These are phyloP conservation scores for Pan troglodytes DNA, from an alignment of 2,113 vertebrate species.

Conservation along the genomic window NHGRI_mPanTro3-v2.1_pri NC_072402.2:90548001-90548500, in stretches of 20 bases:
- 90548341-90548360: not conserved
- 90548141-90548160: not conserved
- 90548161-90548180: not conserved
- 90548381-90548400: not conserved
- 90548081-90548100: not conserved
- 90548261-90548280: not conserved
- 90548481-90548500: not conserved
- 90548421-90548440: not conserved
- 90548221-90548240: not conserved
- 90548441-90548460: not conserved
- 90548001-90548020: not conserved
- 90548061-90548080: not conserved
- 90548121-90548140: not conserved
- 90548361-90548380: not conserved
- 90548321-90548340: not conserved
- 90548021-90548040: not conserved
- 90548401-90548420: not conserved
- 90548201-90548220: not conserved
- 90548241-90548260: not conserved
- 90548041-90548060: accelerated
- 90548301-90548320: not conserved
- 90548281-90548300: not conserved
- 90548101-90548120: not conserved
- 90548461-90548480: not conserved
- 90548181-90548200: not conserved